Conservation (phyloP, 2,888 invertebrate species). For the Horisme vitalbata region DNA sequence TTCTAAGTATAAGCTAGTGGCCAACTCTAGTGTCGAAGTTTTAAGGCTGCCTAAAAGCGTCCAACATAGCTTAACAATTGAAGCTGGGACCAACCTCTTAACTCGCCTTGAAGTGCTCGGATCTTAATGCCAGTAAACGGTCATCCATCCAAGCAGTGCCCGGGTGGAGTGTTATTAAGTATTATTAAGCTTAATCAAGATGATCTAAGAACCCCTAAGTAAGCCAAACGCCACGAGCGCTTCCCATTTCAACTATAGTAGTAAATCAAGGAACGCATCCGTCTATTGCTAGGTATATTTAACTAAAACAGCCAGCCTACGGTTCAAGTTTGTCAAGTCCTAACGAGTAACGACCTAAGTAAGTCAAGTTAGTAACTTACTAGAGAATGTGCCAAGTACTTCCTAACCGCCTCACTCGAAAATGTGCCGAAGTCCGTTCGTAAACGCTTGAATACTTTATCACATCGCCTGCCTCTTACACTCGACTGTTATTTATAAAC, state of each 20-base stretch:
- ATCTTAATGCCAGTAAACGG: too few species aligned
- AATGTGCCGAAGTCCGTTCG: slow-evolving; percentile 39
- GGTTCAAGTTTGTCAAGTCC: slow-evolving; percentile 40
- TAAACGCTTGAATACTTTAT: slow-evolving; percentile 42
- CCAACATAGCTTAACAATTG: too few species aligned
- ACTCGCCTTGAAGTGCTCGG: too few species aligned
- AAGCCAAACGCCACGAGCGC: not conserved
- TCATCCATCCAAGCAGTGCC: too few species aligned
- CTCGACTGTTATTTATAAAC: too few species aligned
- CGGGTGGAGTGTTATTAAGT: too few species aligned
- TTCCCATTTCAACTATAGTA: not conserved
- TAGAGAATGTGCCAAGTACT: slow-evolving; percentile 40
- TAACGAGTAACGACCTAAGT: slow-evolving; percentile 49
- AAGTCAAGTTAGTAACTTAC: slow-evolving; percentile 38
- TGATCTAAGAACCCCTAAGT: too few species aligned
- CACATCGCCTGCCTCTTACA: slow-evolving; percentile 26
- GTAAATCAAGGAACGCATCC: slow-evolving; percentile 3
- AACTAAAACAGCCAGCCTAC: slow-evolving; percentile 23
- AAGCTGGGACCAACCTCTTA: too few species aligned
- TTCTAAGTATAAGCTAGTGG: too few species aligned
- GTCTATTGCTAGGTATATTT: not conserved
- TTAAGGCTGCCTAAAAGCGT: too few species aligned
- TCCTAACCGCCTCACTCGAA: slow-evolving; percentile 22
- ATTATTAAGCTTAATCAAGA: too few species aligned
- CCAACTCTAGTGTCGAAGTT: too few species aligned